These are phyloP conservation scores for Pungitius pungitius DNA, from an alignment of 2,113 vertebrate species.

Conservation along the genomic window DNA sequence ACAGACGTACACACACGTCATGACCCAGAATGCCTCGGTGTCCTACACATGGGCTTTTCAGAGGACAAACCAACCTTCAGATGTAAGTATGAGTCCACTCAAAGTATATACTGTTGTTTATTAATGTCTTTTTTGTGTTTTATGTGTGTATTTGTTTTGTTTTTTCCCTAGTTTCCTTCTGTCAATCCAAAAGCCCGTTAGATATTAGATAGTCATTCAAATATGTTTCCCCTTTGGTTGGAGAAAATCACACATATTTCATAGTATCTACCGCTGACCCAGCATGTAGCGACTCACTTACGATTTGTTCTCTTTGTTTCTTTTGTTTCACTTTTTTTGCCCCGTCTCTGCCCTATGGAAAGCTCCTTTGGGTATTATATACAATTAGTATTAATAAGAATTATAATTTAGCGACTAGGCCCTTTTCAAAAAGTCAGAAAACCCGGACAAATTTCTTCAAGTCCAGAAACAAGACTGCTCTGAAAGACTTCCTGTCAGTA, in stretches of 20 bases:
- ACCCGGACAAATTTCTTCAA: background rate
- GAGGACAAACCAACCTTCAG: slow-evolving; percentile 90
- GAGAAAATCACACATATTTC: background rate
- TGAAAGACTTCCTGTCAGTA: background rate
- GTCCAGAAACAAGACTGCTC: background rate
- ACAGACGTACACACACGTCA: slow-evolving; percentile 90
- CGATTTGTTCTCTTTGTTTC: too few relatives aligned
- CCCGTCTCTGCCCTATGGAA: too few relatives aligned
- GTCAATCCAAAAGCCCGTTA: background rate
- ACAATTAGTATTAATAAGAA: too few relatives aligned
- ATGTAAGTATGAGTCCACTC: slow-evolving; percentile 81
- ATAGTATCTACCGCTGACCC: background rate
- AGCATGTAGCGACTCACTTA: background rate
- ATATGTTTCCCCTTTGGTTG: background rate
- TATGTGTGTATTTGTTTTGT: background rate
- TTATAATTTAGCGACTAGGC: too few relatives aligned
- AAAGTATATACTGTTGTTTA: background rate
- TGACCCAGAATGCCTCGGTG: slow-evolving; percentile 92
- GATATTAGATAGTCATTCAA: background rate
- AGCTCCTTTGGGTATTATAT: too few relatives aligned
- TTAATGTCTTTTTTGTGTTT: background rate
- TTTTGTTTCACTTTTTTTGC: too few relatives aligned
- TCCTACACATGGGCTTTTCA: slow-evolving; percentile 98
- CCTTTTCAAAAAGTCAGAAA: background rate
- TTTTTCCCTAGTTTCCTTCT: background rate